Evolutionary conservation across 1,140 invertebrate species (phyloP).

Genomic region (Papilio xuthus): DNA sequence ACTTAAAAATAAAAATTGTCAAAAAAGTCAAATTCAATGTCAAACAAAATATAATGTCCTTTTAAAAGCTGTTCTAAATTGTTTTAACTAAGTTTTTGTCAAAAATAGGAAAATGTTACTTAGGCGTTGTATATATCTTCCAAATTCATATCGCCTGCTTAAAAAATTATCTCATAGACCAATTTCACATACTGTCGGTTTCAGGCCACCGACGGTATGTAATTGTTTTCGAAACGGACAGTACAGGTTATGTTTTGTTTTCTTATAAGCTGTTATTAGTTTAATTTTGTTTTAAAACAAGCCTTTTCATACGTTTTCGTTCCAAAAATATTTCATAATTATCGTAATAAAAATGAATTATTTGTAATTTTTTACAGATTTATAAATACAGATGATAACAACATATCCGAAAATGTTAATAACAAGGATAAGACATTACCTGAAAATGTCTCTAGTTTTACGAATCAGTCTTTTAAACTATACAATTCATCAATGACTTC

Average conservation of each 20-base stretch:
- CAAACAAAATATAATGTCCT: slow-evolving; percentile 9
- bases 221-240: slow-evolving; percentile 36
- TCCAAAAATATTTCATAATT: neutral
- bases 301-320: neutral
- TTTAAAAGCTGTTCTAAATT: neutral
- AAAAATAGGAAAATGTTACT: slow-evolving; percentile 28
- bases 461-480: slow-evolving; percentile 6
- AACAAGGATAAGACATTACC: neutral
- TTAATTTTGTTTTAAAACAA: neutral
- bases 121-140: slow-evolving; percentile 13
- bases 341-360: neutral
- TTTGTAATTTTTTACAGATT: slow-evolving; percentile 16
- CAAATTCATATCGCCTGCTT: slow-evolving; percentile 20
- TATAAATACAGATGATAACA: neutral
- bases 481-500: slow-evolving; percentile 43
- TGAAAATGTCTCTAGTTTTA: neutral
- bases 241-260: slow-evolving; percentile 48
- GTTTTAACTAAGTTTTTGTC: neutral
- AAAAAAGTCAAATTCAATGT: slow-evolving; percentile 2
- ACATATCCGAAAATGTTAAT: neutral
- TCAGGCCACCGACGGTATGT: slow-evolving; percentile 34
- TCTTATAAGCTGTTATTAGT: neutral
- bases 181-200: slow-evolving; percentile 25
- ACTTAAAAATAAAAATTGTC: slow-evolving; percentile 3
- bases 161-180: slow-evolving; percentile 34